phyloP scores from a whole-genome alignment of 2,888 invertebrate genomes.

The Scotopteryx bipunctaria region DNA sequence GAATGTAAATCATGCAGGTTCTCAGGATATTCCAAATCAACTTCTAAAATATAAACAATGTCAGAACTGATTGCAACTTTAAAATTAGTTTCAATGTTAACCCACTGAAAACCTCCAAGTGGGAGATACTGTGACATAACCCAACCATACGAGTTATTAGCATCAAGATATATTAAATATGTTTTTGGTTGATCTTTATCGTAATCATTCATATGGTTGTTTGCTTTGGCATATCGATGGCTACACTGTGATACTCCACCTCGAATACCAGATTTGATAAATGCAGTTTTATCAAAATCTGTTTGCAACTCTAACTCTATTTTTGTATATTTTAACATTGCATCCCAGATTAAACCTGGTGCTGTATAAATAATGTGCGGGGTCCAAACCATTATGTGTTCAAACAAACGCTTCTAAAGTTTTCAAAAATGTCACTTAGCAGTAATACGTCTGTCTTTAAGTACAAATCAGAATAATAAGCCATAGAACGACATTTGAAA shows the following conservation, averaged over 20 bases:
- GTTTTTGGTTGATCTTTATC: not conserved
- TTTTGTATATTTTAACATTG: slow-evolving; percentile 29
- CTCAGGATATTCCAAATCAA: slow-evolving; percentile 35
- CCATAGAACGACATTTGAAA: too few relatives aligned
- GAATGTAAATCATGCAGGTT: slow-evolving; percentile 29
- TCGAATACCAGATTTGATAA: not conserved
- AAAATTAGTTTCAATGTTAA: slow-evolving; percentile 5
- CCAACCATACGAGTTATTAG: slow-evolving; percentile 3
- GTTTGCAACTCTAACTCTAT: slow-evolving; percentile 15
- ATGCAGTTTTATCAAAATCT: slow-evolving; percentile 1
- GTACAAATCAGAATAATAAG: too few relatives aligned
- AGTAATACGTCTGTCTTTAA: too few relatives aligned
- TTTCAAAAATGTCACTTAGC: too few relatives aligned
- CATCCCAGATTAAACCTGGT: slow-evolving; percentile 7
- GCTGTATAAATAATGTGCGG: too few relatives aligned
- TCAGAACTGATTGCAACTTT: too few relatives aligned
- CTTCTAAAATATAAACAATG: slow-evolving; percentile 30
- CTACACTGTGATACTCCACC: slow-evolving; percentile 3
- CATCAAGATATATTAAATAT: slow-evolving; percentile 4
- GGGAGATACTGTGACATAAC: slow-evolving; percentile 3
- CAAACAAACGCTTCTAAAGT: too few relatives aligned
- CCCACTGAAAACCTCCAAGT: not conserved
- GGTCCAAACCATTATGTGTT: too few relatives aligned
- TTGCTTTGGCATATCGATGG: slow-evolving; percentile 1
- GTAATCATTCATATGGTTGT: not conserved